Evolutionary conservation across 2,113 vertebrate species (phyloP), one percentile per base, ranked within the genome.

Genomic region (Mirza zaza): DNA sequence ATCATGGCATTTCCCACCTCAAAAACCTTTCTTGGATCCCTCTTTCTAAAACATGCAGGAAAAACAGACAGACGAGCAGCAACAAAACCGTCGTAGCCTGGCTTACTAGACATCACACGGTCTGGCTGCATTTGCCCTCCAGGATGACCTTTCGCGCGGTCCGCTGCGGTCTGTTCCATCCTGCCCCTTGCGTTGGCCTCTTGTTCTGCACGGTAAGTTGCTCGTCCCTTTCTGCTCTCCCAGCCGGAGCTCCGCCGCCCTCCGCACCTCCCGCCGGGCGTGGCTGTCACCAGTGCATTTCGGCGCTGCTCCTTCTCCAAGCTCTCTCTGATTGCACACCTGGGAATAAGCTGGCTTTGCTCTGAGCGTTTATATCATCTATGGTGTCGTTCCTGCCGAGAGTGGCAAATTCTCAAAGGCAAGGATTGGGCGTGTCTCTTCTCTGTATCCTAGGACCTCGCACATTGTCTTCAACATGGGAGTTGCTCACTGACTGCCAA

Each of bases 261-360:
- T 34, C 14, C 4, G 23, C 36, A 2, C 73, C 3, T 5, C 27
- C 12, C 18, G 86, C n/a, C 55, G 17, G 2, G 11, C 6, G 1
- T 1, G 8, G 36, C 21, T 8, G 34, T 52, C 18, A 18, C 10
- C 21, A 1, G 1, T 39, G 25, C 29, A 7, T 52, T 59, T 73
- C 10, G 50, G 27, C 34, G 27, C 20, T 13, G 9, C 70, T 0
- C 6, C 67, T 59, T 76, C 52, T 42, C 3, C 5, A 52, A n/a
- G 20, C 1, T 17, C 48, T 77, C 79, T 92, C 57, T 63, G 57
- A 87, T 39, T 3, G 9, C 12, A 42, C 20, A 42, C 0, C 52
- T 48, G 55, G 52, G 45, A 48, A 42, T 48, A 14, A n/a, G 29
- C 63, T 80, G 27, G 12, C 36, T 77, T 77, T 52, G 15, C 29